Percentiles rank a stretch among this genome's conserved stretches.
Evolutionary conservation across 92 coral and sea anemone genomes (phyloP).

Genomic region (Porites lobata): DNA sequence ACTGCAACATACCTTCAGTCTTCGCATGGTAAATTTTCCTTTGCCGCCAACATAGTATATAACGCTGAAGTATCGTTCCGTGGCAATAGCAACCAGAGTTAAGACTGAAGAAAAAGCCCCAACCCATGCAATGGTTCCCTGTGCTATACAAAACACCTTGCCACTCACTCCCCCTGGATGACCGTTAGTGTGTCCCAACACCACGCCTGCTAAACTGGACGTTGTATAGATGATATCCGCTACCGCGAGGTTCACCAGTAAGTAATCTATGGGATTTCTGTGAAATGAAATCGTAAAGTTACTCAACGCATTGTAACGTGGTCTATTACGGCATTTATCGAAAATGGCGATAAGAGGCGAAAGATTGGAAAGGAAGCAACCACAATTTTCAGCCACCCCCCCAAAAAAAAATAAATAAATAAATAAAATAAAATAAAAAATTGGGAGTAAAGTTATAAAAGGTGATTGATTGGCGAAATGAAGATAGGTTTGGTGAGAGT

Average conservation of each 20-base stretch:
- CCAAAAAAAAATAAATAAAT: no score
- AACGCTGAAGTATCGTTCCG: slow-evolving; percentile 3
- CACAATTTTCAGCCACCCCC: no score
- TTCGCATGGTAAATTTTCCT: neutral
- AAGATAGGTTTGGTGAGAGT: no score
- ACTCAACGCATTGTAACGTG: no score
- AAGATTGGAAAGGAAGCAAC: no score
- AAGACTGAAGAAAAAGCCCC: slow-evolving; percentile 2
- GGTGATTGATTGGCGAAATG: no score
- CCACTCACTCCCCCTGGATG: slow-evolving; percentile 1
- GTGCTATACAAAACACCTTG: neutral
- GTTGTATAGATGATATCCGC: slow-evolving; percentile 2
- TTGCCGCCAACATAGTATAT: neutral
- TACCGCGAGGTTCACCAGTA: slow-evolving; percentile 13
- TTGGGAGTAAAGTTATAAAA: no score
- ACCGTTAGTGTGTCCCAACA: neutral
- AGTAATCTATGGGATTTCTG: neutral
- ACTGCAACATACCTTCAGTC: neutral
- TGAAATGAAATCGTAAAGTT: neutral
- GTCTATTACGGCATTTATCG: no score
- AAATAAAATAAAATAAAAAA: no score
- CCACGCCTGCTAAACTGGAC: neutral
- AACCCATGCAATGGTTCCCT: neutral
- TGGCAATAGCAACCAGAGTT: slow-evolving; percentile 4
- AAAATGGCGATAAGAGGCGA: no score